phyloP scores from a whole-genome alignment of 2,888 invertebrate species.

The Tetragnatha montana region DNA sequence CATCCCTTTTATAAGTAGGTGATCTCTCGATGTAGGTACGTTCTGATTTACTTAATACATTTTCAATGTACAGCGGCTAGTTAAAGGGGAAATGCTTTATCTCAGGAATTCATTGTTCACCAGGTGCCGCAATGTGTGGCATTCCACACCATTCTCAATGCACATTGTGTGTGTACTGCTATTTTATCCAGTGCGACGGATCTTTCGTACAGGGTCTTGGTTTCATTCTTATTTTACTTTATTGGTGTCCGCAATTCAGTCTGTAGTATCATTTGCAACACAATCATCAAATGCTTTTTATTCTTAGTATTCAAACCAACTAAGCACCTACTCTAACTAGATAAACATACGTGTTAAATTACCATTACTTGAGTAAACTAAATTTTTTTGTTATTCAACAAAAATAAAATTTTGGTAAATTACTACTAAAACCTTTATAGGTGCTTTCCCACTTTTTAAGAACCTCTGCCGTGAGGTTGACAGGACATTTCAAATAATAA shows the following conservation, averaged over 20 bases:
- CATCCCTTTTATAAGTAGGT: not conserved
- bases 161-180: conserved; percentile 26
- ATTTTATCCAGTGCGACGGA: not conserved
- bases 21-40: not conserved
- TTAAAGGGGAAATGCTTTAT: conserved; percentile 29
- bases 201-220: conserved; percentile 1
- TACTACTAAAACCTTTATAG: no score
- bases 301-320: no score
- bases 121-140: conserved; percentile 42
- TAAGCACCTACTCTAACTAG: no score
- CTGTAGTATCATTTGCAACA: not conserved
- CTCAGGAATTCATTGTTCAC: conserved; percentile 68
- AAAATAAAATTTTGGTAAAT: no score
- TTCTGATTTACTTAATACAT: not conserved
- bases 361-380: no score
- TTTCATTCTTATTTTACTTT: not conserved
- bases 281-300: no score
- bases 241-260: conserved; percentile 7
- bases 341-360: no score
- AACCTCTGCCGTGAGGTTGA: no score
- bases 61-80: not conserved
- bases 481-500: no score
- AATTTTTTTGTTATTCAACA: no score
- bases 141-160: conserved; percentile 13
- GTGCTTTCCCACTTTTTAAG: no score